Evolutionary conservation across 2,113 vertebrate genomes (phyloP), one percentile per base, ranked within the genome.

Genomic region (Ctenodactylus gundi): DNA sequence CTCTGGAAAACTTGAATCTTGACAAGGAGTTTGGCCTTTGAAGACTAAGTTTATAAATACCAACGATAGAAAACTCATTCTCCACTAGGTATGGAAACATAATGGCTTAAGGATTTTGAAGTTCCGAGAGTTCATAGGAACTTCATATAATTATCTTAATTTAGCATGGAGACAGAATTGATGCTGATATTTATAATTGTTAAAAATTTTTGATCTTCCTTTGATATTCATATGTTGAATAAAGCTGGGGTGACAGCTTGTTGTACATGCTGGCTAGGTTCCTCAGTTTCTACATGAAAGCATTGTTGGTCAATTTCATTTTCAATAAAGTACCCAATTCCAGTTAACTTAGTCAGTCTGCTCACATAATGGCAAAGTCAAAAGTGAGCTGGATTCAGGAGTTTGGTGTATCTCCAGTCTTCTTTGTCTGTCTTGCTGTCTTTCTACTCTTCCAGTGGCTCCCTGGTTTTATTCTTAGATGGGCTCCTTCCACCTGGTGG

Each of bases 11-110:
- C 62, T 76, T 27, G 46, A 93, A 81, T n/a, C 53, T 76, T 91
- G 29, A 29, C 64, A 67, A 78, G 29, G 58, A 88, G 36, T 92
- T 90, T 73, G 20, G n/a, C 53, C 46, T 94, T 93, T 80, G 44
- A 78, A 55, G 64, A 64, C 80, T 57, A 83, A 83, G 51, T 84
- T 91, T 68, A 75, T 83, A 91, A 85, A 81, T 75, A 13, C 39
- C 58, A 68, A n/a, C 81, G 68, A 51, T 68, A n/a, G 58, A 85
- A 85, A 88, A 76, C 67, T 68, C 36, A 15, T 89, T 89, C 34
- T 88, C 34, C 27, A 36, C 1, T 62, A 41, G 88, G 34, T 57
- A 70, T 78, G 2, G 51, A 51, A 41, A 29, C 65, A 65, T 60
- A 78, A 82, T 62, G 36, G 34, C 44, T 80, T 84, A 62, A 72